Evolutionary conservation across 1,140 invertebrate genomes (phyloP).

Genomic region (Ceratoteleas bidentatus): DNA sequence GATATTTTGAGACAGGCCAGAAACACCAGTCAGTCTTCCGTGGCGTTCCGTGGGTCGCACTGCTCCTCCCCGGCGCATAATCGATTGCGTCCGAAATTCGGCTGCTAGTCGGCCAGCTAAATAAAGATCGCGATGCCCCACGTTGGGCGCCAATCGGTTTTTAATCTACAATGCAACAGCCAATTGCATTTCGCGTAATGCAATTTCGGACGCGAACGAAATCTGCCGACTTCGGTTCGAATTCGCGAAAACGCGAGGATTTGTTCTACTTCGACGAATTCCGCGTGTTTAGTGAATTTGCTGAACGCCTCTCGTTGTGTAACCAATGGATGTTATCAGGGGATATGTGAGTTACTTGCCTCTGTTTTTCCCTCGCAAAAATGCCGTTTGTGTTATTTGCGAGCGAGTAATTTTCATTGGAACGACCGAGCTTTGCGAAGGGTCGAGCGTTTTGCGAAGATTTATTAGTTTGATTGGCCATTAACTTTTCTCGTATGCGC

Average conservation of each 20-base stretch:
- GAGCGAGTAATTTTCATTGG: background rate
- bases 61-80: conserved; percentile 30
- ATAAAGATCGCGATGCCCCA: background rate
- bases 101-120: background rate
- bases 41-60: conserved; percentile 54
- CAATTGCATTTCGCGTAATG: no score
- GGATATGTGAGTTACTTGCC: conserved; percentile 74
- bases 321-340: conserved; percentile 75
- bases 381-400: no score
- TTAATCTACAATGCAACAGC: background rate
- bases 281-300: conserved; percentile 4
- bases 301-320: conserved; percentile 1
- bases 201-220: no score
- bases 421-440: background rate
- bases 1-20: conserved; percentile 77
- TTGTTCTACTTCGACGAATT: background rate
- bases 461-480: no score
- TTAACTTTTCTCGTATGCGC: no score
- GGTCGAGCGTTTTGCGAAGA: no score
- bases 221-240: no score
- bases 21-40: conserved; percentile 65
- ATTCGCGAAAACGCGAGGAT: background rate
- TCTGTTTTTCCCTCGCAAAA: background rate
- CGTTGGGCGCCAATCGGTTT: background rate
- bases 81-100: conserved; percentile 32